Base-by-base conservation (phyloP, 64 coral and sea anemone species). In the Stichodactyla helianthus region DNA sequence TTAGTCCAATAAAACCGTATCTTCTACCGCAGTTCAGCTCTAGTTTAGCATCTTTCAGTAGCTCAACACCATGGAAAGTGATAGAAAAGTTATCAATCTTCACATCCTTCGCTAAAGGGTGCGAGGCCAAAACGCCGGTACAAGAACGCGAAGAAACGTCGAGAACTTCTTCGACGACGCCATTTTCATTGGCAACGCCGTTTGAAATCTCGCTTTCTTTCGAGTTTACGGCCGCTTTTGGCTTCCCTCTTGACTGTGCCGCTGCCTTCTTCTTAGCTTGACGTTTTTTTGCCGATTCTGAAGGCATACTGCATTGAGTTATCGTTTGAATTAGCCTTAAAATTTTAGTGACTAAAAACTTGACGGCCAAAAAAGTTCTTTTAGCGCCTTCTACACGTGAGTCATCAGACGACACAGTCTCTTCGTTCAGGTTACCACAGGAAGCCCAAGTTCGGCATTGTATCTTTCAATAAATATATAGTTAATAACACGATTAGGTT, bases 61-160 rank as follows among this genome's bases (percentile, higher is more conserved):
- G 91, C 86, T 99, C 97, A 77, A 92, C 88, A 50, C 97, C 97
- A 79, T 99, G 97, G 50, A 99, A 99, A 25, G 97, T 99, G 85
- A 99, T 99, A 22, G 97, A 99, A 54, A 95, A 99, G 82, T 95
- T 99, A 63, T 95, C 88, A 55, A 99, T 91, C 88, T 99, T 94
- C 25, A 99, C 10, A 91, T 99, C 97, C 5, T 92, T 92, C 10
- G 97, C 89, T 64, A 88, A 88, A 50, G 88, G 85, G 53, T 99
- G 97, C 71, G 97, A 99, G 54, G 93, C 93, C 93, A 99, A 99
- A 99, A 99, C 97, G 93, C 97, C 97, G 97, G 97, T 99, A 95
- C 97, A 99, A 7, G 97, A 88, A 25, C 93, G 85, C 44, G 81
- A 83, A 67, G 88, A 89, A 51, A 82, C 44, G 68, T 92, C 85